Base-by-base conservation (phyloP, 2,888 invertebrate species). In the Endotricha flammealis region DNA sequence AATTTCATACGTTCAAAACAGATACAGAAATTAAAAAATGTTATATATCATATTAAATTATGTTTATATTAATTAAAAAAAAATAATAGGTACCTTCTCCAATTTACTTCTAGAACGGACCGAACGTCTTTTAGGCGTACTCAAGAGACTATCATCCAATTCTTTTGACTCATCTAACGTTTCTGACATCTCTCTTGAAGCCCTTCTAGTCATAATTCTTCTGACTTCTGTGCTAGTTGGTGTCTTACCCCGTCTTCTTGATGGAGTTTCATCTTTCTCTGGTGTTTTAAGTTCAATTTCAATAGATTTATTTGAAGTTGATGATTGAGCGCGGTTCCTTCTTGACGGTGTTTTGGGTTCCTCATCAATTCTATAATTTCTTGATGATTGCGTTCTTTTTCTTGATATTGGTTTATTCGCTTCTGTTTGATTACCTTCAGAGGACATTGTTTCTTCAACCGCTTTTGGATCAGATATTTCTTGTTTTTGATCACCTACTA, bases 171-270 rank as follows among this genome's bases (percentile, higher is more conserved):
- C 73, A 9, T 77, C 75, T 1, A 55, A 33, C 32, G 58, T 70
- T 20, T 67, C 77, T 0, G 62, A 57, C 38, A 79, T 53, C 44
- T 85, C 85, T 43, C 64, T 70, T 0, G 85, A 83, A n/a, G 72
- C 70, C 0, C 81, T 63, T 37, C 83, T 54, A 0, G 83, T 83
- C 9, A 85, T 57, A 5, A 85, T 79, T 39, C 65, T 74, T 22
- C 80, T 60, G 0, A 71, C 56, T 64, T 82, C 83, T 1, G 62
- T 48, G 20, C 63, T 71, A 0, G 64, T 68, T 0, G 81, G 79
- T 0, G 79, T 78, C 53, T 71, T 77, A 0, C 64, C 55, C 27
- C 68, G 53, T 2, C 62, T 49, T 33, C 61, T 62, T 8, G 62
- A 50, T 1, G 64, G 59, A 0, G 68, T 58, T 5, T 46, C 41